Percentiles rank a stretch among this genome's conserved stretches.
phyloP scores from a whole-genome alignment of 2,888 invertebrate species.

The Electrophaes corylata region DNA sequence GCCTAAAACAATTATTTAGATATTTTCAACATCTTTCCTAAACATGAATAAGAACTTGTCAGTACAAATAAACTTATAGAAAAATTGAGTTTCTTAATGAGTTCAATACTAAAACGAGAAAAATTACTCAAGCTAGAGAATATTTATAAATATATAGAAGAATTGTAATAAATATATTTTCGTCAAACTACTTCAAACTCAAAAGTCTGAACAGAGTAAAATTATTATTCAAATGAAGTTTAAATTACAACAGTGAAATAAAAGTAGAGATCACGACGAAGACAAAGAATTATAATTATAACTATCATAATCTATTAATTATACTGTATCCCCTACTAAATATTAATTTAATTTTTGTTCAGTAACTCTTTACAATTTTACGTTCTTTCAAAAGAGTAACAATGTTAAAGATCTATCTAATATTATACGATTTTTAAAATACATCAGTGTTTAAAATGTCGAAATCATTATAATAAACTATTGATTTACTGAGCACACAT shows the following conservation, averaged over 20 bases:
- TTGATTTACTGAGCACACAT: background rate
- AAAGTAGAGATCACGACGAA: constrained; percentile 27
- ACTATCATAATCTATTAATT: constrained; percentile 15
- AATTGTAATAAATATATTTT: too few relatives aligned
- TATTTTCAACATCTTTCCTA: constrained; percentile 12
- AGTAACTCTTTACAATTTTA: constrained; percentile 1
- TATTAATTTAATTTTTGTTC: constrained; percentile 29
- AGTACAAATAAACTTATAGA: constrained; percentile 2
- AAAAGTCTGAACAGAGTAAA: background rate
- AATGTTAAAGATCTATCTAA: background rate
- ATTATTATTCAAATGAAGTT: background rate
- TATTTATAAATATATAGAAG: background rate
- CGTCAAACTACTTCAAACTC: background rate
- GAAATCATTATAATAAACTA: background rate
- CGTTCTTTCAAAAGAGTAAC: background rate
- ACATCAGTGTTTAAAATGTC: background rate
- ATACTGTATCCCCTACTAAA: constrained; percentile 18
- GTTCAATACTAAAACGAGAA: background rate
- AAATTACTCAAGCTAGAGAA: background rate
- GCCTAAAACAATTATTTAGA: background rate
- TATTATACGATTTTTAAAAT: background rate
- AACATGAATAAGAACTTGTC: background rate
- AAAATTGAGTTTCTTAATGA: background rate
- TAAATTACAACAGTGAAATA: constrained; percentile 23
- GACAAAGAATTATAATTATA: constrained; percentile 11